Evolutionary conservation across 2,888 invertebrate species (phyloP), one percentile per base, ranked within the genome.

Genomic region (Dichetophora obliterata): DNA sequence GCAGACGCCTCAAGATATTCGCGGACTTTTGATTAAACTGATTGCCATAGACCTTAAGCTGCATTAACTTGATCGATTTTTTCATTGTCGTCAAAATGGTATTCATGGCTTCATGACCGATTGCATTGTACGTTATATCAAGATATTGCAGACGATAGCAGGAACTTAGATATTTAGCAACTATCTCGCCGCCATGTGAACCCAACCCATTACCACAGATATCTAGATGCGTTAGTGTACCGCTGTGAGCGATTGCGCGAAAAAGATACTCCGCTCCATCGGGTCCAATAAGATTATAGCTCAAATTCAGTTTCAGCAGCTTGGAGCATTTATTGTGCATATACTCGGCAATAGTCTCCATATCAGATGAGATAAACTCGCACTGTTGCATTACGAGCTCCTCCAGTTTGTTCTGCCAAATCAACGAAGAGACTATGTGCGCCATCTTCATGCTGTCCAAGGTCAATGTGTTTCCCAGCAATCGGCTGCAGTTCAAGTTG

Each of bases 291-390:
- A 78, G 81, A 75, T 89, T 89, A 19, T 77, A 81, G 22, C 84
- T 81, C 19, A 89, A 48, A 77, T 85, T 83, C 1, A 89, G 79
- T 19, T 80, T 80, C 0, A 76, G 66, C 59, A 89, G 50, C 1
- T 78, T 72, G 0, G 84, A 83, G 1, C 69, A 31, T 0, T 68
- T 52, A 0, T 16, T 43, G 3, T 19, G 27, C 54, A 89, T 63
- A 78, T 88, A 85, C 57, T 89, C 89, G 3, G 82, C 80, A 4
- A 89, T 79, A 8, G 80, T 79, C 66, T 84, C 82, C 83, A 89
- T 88, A 66, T 88, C 88, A 43, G 84, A 83, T 0, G 84, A 83
- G 2, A 81, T 80, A 11, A 89, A 77, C n/a, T 86, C 84, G 72
- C 88, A 88, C 3, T 85, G 82, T 16, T 84, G 82, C 79, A 89